Base-by-base conservation (phyloP, 1,140 invertebrate genomes). In the Lineus longissimus region DNA sequence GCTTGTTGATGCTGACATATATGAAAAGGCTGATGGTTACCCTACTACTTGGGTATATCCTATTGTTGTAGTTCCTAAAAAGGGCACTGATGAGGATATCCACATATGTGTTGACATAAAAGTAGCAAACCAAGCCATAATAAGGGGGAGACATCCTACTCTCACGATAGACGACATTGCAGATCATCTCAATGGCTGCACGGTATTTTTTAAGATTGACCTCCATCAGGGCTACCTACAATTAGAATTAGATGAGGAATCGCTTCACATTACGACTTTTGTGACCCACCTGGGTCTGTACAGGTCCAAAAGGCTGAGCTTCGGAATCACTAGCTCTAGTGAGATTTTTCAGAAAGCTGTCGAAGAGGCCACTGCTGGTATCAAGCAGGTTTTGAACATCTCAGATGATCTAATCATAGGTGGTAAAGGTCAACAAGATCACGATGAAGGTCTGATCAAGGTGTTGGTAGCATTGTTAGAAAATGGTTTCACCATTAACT, bases 41-140 rank as follows among this genome's bases (percentile, higher is more conserved):
- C 66, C 73, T 36, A 75, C 73, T 15, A 67, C 71, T 13, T 75
- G 73, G 74, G 63, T 75, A 23, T 74, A 70, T n/a, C 68, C 70
- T n/a, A 67, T 74, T 33, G 68, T 72, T 30, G 60, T 64, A 22
- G 51, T 59, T 0, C 63, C 56, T 31, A 68, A 71, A 31, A 62
- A 67, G 17, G 61, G 64, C 23, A 29, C 29, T 22, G 40, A 41
- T 58, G 41, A 73, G 33, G 15, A 15, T 43, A 69, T 73, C 9
- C 27, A 70, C 19, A 15, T 78, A 1, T 76, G 76, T 63, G 61
- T 77, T 17, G 75, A 78, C 47, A 73, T 74, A 67, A 51, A 70
- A 54, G 11, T 62, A 61, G 68, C 70, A 2, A 78, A 78, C 55
- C 55, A 57, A 47, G 72, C 75, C 9, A 67, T 79, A 15, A 33